Base-by-base conservation (phyloP, 2,797 vertebrate genomes). In the Poecilia picta region DNA sequence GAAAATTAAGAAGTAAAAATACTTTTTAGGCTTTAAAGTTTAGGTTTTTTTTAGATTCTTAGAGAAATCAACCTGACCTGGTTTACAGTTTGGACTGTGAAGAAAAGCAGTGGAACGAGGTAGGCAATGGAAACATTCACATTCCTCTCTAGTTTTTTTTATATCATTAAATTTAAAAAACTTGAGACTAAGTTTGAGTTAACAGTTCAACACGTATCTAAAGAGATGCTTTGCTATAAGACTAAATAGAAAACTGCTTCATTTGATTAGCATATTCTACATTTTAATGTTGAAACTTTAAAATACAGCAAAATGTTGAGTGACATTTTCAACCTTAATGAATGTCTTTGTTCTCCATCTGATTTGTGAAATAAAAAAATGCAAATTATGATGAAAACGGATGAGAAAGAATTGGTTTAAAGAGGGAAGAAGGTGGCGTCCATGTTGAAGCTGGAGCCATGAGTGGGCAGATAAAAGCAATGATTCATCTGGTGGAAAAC, bases 61-160 rank as follows among this genome's bases (percentile, higher is more conserved):
- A 0, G 33, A 31, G n/a, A 20, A 76, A 72, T 25, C 12, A 3
- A 33, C 31, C 62, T 74, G 80, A 82, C 15, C 83, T 57, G 77
- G 13, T 72, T 45, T 49, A 68, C 57, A 68, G 71, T 72, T 76
- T 41, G 51, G 23, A 49, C 16, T 72, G 76, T 74, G 73, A 77
- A n/a, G 62, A 68, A 68, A n/a, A 72, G 28, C 72, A 90, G 91
- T 20, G 62, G 62, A 68, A 72, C 23, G 74, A 90, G 91, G 89
- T 91, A 91, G 86, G 91, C 72, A 78, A 85, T n/a, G 73, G 62
- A 53, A 81, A 76, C 79, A 74, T 12, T 13, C 18, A 49, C 53
- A 41, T 82, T 73, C 16, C 51, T 8, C 18, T 6, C 12, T 10
- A 4, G 25, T 18, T 45, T 28, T n/a, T 28, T 33, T 0, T 1